phyloP scores from a whole-genome alignment of 2,888 invertebrate species.

The Periphyllus acericola region DNA sequence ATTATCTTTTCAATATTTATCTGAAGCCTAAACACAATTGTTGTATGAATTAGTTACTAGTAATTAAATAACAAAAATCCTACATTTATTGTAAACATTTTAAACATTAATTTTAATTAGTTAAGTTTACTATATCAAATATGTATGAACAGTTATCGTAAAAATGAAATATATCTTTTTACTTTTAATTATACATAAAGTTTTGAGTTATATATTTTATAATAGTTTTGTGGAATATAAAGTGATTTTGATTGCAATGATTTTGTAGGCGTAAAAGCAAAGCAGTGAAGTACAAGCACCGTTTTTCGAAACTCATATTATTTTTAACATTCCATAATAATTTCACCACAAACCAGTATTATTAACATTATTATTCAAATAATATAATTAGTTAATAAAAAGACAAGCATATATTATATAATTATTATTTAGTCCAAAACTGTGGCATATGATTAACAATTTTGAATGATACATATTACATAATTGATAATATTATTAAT shows the following conservation, averaged over 20 bases:
- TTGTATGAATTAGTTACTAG: neutral
- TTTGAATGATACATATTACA: neutral
- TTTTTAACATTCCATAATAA: conserved; percentile 25
- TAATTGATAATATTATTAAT: too few relatives aligned
- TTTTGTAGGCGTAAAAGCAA: conserved; percentile 45
- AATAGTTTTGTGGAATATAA: neutral
- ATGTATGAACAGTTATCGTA: neutral
- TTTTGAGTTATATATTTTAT: neutral
- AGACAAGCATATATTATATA: conserved; percentile 17
- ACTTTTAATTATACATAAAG: neutral
- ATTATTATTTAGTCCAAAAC: conserved; percentile 28
- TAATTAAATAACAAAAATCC: neutral
- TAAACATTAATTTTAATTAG: neutral
- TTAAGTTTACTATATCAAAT: neutral
- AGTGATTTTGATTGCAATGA: conserved; percentile 39
- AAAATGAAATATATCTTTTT: neutral
- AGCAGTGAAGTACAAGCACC: conserved; percentile 53
- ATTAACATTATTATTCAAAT: neutral
- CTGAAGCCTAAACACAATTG: neutral
- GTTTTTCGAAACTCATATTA: neutral
- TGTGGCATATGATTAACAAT: neutral
- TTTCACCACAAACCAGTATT: conserved; percentile 6
- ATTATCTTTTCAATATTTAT: conserved; percentile 27
- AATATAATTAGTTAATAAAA: conserved; percentile 8
- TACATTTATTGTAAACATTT: neutral